Evolutionary conservation across 2,797 vertebrate species (phyloP).

Genomic region (Phoeniculus purpureus): DNA sequence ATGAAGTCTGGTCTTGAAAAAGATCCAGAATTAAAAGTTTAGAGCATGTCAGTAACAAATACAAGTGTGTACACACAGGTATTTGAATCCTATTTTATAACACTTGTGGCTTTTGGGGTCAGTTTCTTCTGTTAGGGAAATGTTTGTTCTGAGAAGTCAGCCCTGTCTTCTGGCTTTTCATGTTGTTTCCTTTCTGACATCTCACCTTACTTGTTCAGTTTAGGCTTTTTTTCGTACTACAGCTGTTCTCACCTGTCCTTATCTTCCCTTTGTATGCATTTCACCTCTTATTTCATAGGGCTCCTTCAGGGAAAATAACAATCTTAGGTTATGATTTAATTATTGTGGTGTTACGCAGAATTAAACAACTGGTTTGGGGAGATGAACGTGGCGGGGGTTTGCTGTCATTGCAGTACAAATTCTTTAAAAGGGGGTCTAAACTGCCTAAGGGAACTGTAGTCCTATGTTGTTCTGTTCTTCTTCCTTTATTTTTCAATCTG

Average conservation of each 20-base stretch:
- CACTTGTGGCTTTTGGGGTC: not conserved
- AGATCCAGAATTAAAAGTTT: not conserved
- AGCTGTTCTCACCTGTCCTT: not conserved
- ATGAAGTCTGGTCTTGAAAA: not conserved
- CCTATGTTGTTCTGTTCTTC: not conserved
- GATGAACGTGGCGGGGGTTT: not conserved
- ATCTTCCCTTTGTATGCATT: not conserved
- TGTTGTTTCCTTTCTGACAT: not conserved
- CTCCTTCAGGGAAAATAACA: not conserved
- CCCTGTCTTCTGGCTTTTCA: not conserved
- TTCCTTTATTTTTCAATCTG: slow-evolving; percentile 9
- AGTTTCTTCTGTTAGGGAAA: not conserved
- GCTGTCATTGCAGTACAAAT: not conserved
- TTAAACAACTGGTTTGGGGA: not conserved
- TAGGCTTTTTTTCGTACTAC: not conserved
- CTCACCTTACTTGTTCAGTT: not conserved
- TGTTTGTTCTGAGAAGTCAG: not conserved
- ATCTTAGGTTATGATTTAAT: not conserved
- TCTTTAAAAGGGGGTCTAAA: not conserved
- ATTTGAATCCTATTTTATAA: not conserved
- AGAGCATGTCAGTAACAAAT: not conserved
- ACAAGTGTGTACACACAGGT: not conserved
- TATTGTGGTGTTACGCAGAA: not conserved
- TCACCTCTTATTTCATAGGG: not conserved
- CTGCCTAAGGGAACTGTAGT: not conserved